These are phyloP conservation scores for Carpatolechia fugitivella DNA, from an alignment of 2,888 invertebrate genomes.

Conservation along the genomic window DNA sequence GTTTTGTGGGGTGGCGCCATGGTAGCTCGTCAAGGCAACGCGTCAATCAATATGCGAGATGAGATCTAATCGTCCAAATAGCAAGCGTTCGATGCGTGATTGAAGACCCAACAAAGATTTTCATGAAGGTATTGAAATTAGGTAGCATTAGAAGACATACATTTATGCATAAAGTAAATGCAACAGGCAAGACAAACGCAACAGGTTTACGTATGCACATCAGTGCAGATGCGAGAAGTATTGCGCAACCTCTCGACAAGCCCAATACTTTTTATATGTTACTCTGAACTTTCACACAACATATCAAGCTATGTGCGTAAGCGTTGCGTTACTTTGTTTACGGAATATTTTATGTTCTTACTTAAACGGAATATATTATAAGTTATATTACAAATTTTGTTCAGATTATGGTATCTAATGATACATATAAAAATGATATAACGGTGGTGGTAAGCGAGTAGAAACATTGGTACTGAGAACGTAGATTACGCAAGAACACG, in stretches of 20 bases:
- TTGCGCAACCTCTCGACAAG: conserved; percentile 37
- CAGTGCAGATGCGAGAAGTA: conserved; percentile 43
- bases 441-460: conserved; percentile 38
- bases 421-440: conserved; percentile 48
- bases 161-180: conserved; percentile 29
- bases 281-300: neutral
- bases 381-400: too few relatives aligned
- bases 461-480: conserved; percentile 35
- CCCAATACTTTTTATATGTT: conserved; percentile 6
- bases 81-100: conserved; percentile 29
- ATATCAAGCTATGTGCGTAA: conserved; percentile 11
- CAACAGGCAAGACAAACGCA: conserved; percentile 43
- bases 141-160: conserved; percentile 6
- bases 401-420: conserved; percentile 39
- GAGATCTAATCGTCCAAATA: conserved; percentile 52
- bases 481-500: conserved; percentile 51
- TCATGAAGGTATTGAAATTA: neutral
- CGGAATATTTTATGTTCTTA: neutral
- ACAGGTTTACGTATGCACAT: conserved; percentile 56
- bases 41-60: conserved; percentile 78
- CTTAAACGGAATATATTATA: too few relatives aligned
- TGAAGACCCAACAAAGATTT: conserved; percentile 3
- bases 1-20: conserved; percentile 71
- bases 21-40: conserved; percentile 61
- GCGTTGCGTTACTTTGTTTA: neutral